Evolutionary conservation across 2,113 vertebrate genomes (phyloP).

Genomic region (Neotoma lepida): DNA sequence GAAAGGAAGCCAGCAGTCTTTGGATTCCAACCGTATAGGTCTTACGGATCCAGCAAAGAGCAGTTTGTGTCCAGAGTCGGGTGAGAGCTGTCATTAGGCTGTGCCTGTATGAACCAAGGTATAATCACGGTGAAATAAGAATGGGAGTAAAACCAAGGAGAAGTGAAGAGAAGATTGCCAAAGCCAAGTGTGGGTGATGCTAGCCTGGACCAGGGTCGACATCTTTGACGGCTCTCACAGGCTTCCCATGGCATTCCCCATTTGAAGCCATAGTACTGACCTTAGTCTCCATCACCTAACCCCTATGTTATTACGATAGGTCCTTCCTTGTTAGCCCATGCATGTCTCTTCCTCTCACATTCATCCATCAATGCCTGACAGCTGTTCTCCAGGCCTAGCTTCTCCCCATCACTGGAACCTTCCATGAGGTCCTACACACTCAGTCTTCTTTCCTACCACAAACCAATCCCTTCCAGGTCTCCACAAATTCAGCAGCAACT

Average conservation of each 20-base stretch:
- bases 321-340: background rate
- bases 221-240: background rate
- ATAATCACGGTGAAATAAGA: background rate
- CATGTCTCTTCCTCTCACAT: background rate
- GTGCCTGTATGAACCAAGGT: background rate
- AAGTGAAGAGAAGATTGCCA: background rate
- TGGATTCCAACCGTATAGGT: background rate
- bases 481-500: conserved; percentile 3
- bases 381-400: background rate
- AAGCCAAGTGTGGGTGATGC: background rate
- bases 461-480: background rate
- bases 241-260: background rate
- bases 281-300: background rate
- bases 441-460: background rate
- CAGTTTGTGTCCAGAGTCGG: background rate
- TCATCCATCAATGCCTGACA: background rate
- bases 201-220: background rate
- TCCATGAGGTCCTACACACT: background rate
- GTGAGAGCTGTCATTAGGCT: background rate
- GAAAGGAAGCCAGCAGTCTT: background rate
- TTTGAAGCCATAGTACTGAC: background rate
- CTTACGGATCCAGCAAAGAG: background rate
- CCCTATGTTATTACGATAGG: background rate
- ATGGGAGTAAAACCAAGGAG: background rate
- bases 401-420: background rate